phyloP scores from a whole-genome alignment of 2,888 invertebrate genomes.

The Euplexia lucipara region DNA sequence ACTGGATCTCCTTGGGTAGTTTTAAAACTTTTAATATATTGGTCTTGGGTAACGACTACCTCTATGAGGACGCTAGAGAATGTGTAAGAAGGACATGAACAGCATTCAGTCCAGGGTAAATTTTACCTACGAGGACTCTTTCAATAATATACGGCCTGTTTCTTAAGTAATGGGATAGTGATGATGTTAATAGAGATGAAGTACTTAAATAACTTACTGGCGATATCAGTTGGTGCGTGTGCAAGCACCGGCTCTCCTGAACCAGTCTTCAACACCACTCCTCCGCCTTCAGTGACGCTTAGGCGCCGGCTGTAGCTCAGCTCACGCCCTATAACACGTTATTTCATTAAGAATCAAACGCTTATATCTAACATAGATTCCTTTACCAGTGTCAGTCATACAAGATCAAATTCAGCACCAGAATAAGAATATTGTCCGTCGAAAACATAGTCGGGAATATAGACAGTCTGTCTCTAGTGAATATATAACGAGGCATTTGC shows the following conservation, averaged over 20 bases:
- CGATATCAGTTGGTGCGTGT: slow-evolving; percentile 87
- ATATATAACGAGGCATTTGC: too few species aligned
- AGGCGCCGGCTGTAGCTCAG: slow-evolving; percentile 87
- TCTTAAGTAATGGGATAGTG: neutral
- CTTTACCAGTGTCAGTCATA: neutral
- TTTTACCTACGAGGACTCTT: too few species aligned
- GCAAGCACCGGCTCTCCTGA: slow-evolving; percentile 84
- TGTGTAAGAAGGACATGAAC: too few species aligned
- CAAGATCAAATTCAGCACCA: neutral
- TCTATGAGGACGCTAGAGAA: too few species aligned
- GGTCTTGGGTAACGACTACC: too few species aligned
- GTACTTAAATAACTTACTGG: slow-evolving; percentile 79
- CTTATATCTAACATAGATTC: neutral
- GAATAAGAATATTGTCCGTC: neutral
- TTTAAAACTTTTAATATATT: too few species aligned
- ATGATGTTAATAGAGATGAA: neutral
- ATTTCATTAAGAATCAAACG: neutral
- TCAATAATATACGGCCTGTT: too few species aligned
- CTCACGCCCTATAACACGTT: slow-evolving; percentile 86
- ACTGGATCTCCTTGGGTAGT: too few species aligned
- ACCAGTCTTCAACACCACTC: slow-evolving; percentile 85
- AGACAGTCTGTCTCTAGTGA: too few species aligned
- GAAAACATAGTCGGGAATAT: too few species aligned
- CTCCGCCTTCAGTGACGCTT: slow-evolving; percentile 87
- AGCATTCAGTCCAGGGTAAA: too few species aligned